Conservation (phyloP, 2,113 vertebrate genomes). For the Notechis scutatus region DNA sequence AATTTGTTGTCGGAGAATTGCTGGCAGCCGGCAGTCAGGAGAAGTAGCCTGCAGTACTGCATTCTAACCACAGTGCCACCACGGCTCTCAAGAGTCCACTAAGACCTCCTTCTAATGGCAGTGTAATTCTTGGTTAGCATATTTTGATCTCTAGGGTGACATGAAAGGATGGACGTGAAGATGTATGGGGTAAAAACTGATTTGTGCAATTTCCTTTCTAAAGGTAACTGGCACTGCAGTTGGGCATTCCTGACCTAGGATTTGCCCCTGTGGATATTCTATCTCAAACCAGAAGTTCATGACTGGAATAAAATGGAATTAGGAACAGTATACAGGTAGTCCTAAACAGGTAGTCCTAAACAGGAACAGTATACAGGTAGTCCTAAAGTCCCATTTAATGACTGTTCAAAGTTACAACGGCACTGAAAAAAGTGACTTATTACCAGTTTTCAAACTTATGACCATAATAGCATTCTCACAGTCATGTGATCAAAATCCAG, state of each 20-base stretch:
- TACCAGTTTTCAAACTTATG: background rate
- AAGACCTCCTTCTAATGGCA: background rate
- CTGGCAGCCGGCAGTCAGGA: no score
- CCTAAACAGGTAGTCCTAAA: accelerated
- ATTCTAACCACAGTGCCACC: no score
- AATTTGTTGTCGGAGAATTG: no score
- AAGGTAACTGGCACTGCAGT: background rate
- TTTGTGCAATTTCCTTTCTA: background rate
- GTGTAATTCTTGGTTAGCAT: background rate
- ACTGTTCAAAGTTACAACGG: background rate
- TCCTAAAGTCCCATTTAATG: background rate
- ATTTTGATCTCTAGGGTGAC: background rate
- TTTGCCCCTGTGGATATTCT: background rate
- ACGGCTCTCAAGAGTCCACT: background rate
- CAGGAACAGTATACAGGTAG: background rate
- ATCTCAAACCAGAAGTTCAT: background rate
- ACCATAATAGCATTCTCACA: no score
- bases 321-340: background rate
- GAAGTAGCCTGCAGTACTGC: no score
- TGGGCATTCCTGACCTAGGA: background rate
- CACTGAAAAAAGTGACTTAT: background rate
- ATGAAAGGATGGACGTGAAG: background rate
- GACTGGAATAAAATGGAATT: background rate
- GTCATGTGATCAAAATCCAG: background rate
- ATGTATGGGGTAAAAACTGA: background rate